Conservation (phyloP, 30 jellyfish, hydroid and myxozoan species). For the Aurelia aurita region DNA sequence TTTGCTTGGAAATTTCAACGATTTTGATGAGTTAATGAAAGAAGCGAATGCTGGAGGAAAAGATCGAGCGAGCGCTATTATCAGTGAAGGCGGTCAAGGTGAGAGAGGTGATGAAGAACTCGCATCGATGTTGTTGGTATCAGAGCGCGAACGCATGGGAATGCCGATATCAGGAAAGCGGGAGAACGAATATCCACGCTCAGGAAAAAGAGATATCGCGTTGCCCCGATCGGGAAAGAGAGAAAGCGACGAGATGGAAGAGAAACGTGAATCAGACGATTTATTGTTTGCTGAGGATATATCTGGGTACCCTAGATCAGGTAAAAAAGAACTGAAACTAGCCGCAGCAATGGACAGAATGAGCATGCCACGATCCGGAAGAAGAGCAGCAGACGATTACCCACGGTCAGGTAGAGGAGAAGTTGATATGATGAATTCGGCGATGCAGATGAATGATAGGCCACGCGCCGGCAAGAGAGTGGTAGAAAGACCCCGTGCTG, state of each 20-base stretch:
- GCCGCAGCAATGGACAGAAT: too few species aligned
- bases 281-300: constrained; percentile 36
- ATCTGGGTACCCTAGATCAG: constrained; percentile 24
- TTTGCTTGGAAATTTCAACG: constrained; percentile 37
- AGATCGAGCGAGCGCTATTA: not conserved
- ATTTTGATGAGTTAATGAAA: not conserved
- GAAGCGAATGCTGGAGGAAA: constrained; percentile 4
- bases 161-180: constrained; percentile 16
- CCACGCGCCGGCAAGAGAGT: too few species aligned
- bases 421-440: too few species aligned
- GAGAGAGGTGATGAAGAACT: not conserved
- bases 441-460: too few species aligned
- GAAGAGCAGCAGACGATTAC: too few species aligned
- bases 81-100: too few species aligned
- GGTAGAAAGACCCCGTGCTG: too few species aligned
- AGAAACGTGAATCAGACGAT: not conserved
- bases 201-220: not conserved
- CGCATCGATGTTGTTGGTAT: not conserved
- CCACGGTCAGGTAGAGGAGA: too few species aligned
- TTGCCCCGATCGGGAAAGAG: constrained; percentile 40
- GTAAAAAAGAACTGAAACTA: constrained; percentile 11
- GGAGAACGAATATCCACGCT: not conserved
- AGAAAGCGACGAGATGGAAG: not conserved
- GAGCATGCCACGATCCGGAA: not conserved
- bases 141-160: not conserved